Conservation (phyloP, 2,797 vertebrate species). For the Syngnathus rostellatus region DNA sequence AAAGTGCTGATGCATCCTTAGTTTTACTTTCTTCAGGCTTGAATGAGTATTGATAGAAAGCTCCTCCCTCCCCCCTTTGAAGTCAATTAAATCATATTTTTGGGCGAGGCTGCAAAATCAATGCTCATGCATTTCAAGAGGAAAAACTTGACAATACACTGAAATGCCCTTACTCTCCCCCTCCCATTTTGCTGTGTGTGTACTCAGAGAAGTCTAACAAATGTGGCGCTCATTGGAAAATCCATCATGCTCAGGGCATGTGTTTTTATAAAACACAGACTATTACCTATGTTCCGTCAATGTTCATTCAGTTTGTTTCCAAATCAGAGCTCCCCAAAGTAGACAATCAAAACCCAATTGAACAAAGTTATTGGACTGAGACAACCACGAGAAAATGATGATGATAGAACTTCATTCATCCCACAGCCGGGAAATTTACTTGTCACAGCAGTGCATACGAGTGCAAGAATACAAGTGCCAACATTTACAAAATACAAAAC, state of each 20-base stretch:
- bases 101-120: slow-evolving; percentile 48
- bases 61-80: slow-evolving; percentile 4
- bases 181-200: slow-evolving; percentile 4
- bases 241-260: neutral
- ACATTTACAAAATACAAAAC: no score
- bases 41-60: neutral
- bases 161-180: neutral
- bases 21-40: slow-evolving; percentile 17
- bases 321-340: no score
- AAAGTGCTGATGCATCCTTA: slow-evolving; percentile 19
- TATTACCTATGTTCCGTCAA: no score
- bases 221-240: neutral
- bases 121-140: slow-evolving; percentile 60
- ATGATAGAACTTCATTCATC: no score
- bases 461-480: no score
- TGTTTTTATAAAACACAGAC: neutral
- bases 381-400: no score
- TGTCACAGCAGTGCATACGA: no score
- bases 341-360: no score
- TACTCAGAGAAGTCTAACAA: slow-evolving; percentile 34
- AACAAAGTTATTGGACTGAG: no score
- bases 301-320: no score
- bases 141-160: slow-evolving; percentile 45
- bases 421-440: no score
- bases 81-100: slow-evolving; percentile 48